Conservation (phyloP, 2,113 vertebrate genomes). For the Puntigrus tetrazona region DNA sequence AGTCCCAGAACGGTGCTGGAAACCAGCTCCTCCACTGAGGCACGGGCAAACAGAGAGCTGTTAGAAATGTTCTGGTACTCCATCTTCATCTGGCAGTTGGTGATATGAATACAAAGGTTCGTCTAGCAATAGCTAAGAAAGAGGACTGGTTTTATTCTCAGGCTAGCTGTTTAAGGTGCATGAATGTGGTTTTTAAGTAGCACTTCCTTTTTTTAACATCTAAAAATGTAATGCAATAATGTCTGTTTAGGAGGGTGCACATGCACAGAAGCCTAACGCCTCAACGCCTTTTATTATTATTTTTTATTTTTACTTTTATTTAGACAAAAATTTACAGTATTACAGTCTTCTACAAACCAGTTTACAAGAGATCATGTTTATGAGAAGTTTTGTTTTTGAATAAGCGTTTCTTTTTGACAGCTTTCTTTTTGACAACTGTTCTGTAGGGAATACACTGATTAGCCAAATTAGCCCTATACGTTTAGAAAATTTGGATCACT, state of each 20-base stretch:
- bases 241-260: neutral
- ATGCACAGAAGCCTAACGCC: neutral
- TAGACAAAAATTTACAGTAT: neutral
- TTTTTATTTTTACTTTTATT: no score
- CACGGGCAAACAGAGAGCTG: neutral
- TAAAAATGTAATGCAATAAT: neutral
- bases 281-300: no score
- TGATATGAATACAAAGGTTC: neutral
- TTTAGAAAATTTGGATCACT: no score
- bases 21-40: neutral
- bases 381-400: neutral
- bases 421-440: no score
- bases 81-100: slow-evolving; percentile 15
- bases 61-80: slow-evolving; percentile 22
- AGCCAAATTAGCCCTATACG: no score
- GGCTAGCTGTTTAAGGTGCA: neutral
- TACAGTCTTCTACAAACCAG: neutral
- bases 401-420: neutral
- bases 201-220: neutral
- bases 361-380: neutral
- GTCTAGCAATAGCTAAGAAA: neutral
- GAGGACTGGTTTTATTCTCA: neutral
- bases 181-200: neutral
- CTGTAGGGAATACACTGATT: no score
- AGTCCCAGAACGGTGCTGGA: slow-evolving; percentile 51